Conservation (phyloP, 1,140 invertebrate genomes). For the Panagrolaimus sp. region DNA sequence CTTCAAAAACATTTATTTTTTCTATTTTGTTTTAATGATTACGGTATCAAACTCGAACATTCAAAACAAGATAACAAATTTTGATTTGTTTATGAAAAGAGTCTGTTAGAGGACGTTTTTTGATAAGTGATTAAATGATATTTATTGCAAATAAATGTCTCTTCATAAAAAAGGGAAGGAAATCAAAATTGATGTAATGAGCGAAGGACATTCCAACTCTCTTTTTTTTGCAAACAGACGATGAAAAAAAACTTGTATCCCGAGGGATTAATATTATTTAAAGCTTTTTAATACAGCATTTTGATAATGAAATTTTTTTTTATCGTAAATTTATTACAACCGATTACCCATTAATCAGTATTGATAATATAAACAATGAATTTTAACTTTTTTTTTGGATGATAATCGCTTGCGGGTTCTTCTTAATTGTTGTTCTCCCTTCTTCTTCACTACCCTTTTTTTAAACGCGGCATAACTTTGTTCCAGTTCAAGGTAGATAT, state of each 20-base stretch:
- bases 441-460: too few relatives aligned
- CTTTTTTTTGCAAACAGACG: constrained; percentile 1
- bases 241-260: not conserved
- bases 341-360: constrained; percentile 7
- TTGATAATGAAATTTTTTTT: not conserved
- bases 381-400: not conserved
- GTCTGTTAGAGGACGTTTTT: too few relatives aligned
- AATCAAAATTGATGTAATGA: not conserved
- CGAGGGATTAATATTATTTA: too few relatives aligned
- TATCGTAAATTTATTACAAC: constrained; percentile 12
- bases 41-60: constrained; percentile 9
- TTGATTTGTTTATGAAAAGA: too few relatives aligned
- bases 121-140: not conserved
- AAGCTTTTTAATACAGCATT: not conserved
- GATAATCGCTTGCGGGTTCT: not conserved
- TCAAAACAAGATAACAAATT: constrained; percentile 2
- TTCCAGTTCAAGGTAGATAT: not conserved
- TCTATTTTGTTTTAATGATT: not conserved
- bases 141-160: constrained; percentile 3
- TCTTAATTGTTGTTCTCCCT: too few relatives aligned
- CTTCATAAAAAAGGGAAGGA: not conserved
- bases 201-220: not conserved
- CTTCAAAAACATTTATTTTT: not conserved
- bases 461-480: too few relatives aligned
- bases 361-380: constrained; percentile 9